Base-by-base conservation (phyloP, 2,888 invertebrate species). In the Machimus rusticus region DNA sequence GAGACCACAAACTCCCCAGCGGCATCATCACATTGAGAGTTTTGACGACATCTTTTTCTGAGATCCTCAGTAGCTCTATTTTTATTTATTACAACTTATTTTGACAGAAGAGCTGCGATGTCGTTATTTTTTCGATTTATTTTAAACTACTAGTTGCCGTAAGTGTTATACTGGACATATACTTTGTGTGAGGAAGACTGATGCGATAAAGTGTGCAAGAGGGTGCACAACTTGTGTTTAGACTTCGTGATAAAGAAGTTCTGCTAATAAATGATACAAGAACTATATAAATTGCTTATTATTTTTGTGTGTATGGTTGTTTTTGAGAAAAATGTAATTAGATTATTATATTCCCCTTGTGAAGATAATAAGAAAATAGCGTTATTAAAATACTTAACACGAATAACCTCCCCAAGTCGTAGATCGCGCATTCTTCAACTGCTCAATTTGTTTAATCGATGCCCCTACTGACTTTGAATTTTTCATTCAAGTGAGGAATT, bases 21-120 rank as follows among this genome's bases (percentile, higher is more conserved):
- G 82, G 14, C 86, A 86, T 66, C 88, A 88, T 89, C 87, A 88
- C 88, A 66, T 89, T 86, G 84, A 87, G 87, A 19, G 88, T 88
- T 86, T 89, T 39, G 89, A 89, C 12, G 90, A 89, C 86, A 88
- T 89, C n/a, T 89, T 90, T 81, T 90, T 90, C 85, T 88, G 88
- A 88, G 1, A 28, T 28, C 19, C 57, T 57, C 66, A 46, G 43
- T 66, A 57, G 57, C 66, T 66, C 66, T 66, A 12, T 66, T 28
- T 55, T 66, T 66, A 66, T 66, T 66, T 66, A 66, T 66, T 66
- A 66, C 66, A 66, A 66, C 57, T 57, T 57, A 57, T 66, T 57
- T 28, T 23, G 19, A 66, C 2, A 66, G 12, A 66, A 19, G 66
- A 28, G 66, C 66, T 66, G 28, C 66, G 66, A 19, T 57, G 57